phyloP scores from a whole-genome alignment of 2,888 invertebrate genomes.

The Adelphocoris suturalis region DNA sequence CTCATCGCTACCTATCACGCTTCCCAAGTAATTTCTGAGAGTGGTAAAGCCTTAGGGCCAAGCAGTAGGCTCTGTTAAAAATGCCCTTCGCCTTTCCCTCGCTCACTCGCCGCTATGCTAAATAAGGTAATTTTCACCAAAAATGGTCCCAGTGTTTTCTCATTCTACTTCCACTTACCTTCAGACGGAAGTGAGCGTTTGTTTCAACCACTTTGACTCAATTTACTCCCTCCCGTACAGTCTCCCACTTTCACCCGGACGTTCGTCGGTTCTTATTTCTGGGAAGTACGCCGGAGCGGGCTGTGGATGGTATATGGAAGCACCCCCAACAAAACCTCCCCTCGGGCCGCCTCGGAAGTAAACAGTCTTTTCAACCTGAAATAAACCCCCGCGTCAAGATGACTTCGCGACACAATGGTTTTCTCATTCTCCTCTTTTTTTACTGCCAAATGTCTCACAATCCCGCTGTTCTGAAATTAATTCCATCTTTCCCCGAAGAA shows the following conservation, averaged over 20 bases:
- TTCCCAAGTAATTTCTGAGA: constrained; percentile 11
- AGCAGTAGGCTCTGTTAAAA: not conserved
- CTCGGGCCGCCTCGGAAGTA: not conserved
- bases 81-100: not conserved
- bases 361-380: not conserved
- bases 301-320: not conserved
- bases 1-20: constrained; percentile 32
- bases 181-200: constrained; percentile 27
- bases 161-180: not conserved
- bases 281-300: not conserved
- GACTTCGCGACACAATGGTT: constrained; percentile 16
- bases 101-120: not conserved
- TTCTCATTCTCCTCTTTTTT: not conserved
- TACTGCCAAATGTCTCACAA: not conserved
- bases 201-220: constrained; percentile 32
- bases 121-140: constrained; percentile 32
- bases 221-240: not conserved
- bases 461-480: not conserved
- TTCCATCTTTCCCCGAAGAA: not conserved
- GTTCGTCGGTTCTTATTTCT: constrained; percentile 25
- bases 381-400: not conserved
- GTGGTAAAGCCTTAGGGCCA: constrained; percentile 9
- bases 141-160: constrained; percentile 36
- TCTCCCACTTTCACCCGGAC: not conserved
- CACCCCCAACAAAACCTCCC: not conserved